Conservation (phyloP, 1,140 invertebrate species). For the Drosophila triauraria region DNA sequence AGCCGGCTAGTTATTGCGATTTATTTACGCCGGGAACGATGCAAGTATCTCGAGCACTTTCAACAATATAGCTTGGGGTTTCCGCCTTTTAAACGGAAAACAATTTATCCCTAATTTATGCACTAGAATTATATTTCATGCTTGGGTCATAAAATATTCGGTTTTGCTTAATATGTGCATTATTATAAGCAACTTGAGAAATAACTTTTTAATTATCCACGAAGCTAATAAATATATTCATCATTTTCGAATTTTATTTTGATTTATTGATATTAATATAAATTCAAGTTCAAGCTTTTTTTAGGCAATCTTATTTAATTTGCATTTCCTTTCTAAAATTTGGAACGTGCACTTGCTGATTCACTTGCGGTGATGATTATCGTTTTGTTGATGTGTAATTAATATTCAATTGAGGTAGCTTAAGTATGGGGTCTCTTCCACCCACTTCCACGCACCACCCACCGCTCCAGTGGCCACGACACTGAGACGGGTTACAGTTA, state of each 20-base stretch:
- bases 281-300: constrained; percentile 4
- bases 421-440: constrained; percentile 10
- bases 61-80: constrained; percentile 15
- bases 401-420: constrained; percentile 50
- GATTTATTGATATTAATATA: not conserved
- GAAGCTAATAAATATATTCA: not conserved
- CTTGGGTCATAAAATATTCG: not conserved
- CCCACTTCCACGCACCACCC: constrained; percentile 1
- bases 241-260: not conserved
- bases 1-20: constrained; percentile 55
- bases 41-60: constrained; percentile 9
- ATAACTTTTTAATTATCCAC: too few species aligned
- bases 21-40: constrained; percentile 42
- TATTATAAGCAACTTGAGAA: not conserved
- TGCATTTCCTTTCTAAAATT: constrained; percentile 25
- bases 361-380: constrained; percentile 28
- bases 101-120: constrained; percentile 15
- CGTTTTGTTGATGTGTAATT: constrained; percentile 30
- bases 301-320: constrained; percentile 7
- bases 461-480: constrained; percentile 23
- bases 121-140: not conserved
- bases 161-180: not conserved
- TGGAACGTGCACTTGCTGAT: constrained; percentile 23
- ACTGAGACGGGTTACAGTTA: constrained; percentile 72
- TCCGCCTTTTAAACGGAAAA: not conserved